These are phyloP conservation scores for Diarsia brunnea DNA, from an alignment of 2,888 invertebrate genomes.

Conservation along the genomic window DNA sequence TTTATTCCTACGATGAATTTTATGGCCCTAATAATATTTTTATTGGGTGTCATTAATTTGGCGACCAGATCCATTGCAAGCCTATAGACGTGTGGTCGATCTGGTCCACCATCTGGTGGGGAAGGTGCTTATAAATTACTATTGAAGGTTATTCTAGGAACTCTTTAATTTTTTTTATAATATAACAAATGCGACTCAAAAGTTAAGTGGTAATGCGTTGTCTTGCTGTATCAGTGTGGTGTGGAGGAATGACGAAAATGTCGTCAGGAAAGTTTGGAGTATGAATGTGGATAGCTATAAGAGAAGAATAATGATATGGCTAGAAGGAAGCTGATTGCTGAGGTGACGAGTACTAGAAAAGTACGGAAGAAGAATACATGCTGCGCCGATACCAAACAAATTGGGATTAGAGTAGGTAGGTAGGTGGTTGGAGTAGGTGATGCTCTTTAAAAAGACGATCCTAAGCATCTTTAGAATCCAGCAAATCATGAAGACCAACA, in stretches of 20 bases:
- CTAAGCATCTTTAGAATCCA: not conserved
- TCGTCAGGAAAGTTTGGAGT: not conserved
- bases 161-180: too few species aligned
- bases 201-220: not conserved
- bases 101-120: not conserved
- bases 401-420: too few species aligned
- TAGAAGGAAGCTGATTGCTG: too few species aligned
- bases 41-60: conserved; percentile 55
- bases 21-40: conserved; percentile 65
- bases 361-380: not conserved
- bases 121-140: not conserved
- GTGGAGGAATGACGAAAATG: not conserved
- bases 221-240: too few species aligned
- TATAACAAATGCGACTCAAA: too few species aligned
- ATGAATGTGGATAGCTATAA: not conserved
- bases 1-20: conserved; percentile 60
- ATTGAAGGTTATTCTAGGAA: not conserved
- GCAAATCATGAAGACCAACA: too few species aligned
- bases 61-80: not conserved
- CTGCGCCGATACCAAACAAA: not conserved
- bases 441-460: too few species aligned
- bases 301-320: not conserved
- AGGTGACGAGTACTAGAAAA: not conserved
- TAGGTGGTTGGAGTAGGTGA: too few species aligned
- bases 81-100: conserved; percentile 9